Percentiles rank a stretch among this genome's conserved stretches.
These are phyloP conservation scores for Coenonympha glycerion DNA, from an alignment of 2,888 invertebrate genomes.

Conservation along the genomic window DNA sequence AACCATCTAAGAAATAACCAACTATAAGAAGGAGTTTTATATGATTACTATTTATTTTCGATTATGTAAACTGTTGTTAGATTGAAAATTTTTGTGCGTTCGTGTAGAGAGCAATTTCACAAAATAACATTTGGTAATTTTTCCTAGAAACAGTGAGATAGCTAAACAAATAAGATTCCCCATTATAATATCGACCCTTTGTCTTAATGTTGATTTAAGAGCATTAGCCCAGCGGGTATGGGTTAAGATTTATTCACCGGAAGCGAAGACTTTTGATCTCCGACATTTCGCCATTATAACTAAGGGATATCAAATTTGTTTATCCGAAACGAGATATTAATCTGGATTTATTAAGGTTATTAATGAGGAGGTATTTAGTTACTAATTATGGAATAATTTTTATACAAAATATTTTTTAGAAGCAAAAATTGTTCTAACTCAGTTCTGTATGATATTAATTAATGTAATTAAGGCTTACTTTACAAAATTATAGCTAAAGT, in stretches of 20 bases:
- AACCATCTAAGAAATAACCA: no score
- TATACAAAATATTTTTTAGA: background rate
- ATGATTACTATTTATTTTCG: no score
- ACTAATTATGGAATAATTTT: background rate
- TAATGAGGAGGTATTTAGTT: background rate
- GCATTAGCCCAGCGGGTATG: slow-evolving; percentile 20
- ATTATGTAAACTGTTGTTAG: no score
- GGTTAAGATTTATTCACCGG: slow-evolving; percentile 39
- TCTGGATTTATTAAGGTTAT: slow-evolving; percentile 1
- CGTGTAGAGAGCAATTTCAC: no score
- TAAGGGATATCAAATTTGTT: slow-evolving; percentile 18
- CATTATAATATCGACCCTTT: slow-evolving; percentile 15
- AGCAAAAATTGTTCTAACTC: no score
- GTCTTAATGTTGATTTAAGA: slow-evolving; percentile 28
- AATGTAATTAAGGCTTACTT: no score
- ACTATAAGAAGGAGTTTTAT: no score
- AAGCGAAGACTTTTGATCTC: slow-evolving; percentile 43
- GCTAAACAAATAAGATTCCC: background rate
- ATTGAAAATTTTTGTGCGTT: no score
- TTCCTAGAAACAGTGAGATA: slow-evolving; percentile 1
- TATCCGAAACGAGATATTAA: slow-evolving; percentile 10
- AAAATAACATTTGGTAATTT: background rate
- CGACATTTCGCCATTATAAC: slow-evolving; percentile 20
- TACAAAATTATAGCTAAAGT: no score
- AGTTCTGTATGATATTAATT: no score